Evolutionary conservation across 1,140 invertebrate species (phyloP).

Genomic region (Chrysomallon squamiferum): DNA sequence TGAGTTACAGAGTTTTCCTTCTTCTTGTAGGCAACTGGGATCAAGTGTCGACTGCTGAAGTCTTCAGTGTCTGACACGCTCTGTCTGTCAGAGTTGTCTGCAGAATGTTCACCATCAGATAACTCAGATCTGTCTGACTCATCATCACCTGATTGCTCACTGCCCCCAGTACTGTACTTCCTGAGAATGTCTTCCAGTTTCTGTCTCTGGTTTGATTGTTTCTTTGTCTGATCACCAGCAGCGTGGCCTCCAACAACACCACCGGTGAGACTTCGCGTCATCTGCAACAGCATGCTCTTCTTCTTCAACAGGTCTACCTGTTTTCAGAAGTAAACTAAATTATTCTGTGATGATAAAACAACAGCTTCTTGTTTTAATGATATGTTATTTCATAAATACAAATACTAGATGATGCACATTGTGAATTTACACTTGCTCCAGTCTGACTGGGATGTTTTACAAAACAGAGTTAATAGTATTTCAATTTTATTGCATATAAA

Average conservation of each 20-base stretch:
- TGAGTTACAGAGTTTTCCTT: constrained; percentile 1
- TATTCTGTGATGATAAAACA: no score
- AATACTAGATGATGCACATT: no score
- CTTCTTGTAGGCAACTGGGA: background rate
- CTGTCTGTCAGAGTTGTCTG: background rate
- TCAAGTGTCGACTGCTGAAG: background rate
- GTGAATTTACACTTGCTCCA: no score
- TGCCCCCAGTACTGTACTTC: no score
- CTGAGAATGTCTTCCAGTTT: background rate
- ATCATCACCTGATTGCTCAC: no score
- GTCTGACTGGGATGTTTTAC: no score
- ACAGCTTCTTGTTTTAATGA: background rate
- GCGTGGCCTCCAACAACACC: constrained; percentile 61
- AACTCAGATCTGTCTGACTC: background rate
- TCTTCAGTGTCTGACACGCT: background rate
- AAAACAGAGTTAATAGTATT: no score
- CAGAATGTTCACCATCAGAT: background rate
- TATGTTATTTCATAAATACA: no score
- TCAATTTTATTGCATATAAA: no score
- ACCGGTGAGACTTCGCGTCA: constrained; percentile 74
- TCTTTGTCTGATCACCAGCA: constrained; percentile 6
- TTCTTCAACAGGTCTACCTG: constrained; percentile 81
- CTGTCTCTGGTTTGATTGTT: background rate
- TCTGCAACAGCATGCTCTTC: constrained; percentile 77
- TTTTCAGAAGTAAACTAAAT: no score